A percentile compares a stretch with the other conserved stretches of the same genome.
Evolutionary conservation across 2,888 invertebrate genomes (phyloP).

Genomic region (Ochropleura plecta): DNA sequence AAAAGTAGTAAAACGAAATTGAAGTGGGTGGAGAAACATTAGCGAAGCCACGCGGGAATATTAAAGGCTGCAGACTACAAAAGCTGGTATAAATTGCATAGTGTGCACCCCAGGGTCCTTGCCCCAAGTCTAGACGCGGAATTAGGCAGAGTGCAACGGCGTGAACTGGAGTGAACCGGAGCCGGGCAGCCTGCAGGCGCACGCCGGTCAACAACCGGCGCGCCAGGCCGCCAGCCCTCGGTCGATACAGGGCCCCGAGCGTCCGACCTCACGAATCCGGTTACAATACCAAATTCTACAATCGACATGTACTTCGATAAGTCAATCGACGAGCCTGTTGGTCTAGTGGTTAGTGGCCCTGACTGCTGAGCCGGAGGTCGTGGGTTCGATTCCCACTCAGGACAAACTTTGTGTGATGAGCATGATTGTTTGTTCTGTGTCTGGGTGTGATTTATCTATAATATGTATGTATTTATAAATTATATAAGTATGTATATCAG

Average conservation of each 20-base stretch:
- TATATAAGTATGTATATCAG: too few relatives aligned
- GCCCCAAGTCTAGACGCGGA: constrained; percentile 77
- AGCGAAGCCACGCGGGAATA: constrained; percentile 29
- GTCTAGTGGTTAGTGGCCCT: too few relatives aligned
- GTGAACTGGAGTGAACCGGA: constrained; percentile 60
- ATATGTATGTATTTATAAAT: too few relatives aligned
- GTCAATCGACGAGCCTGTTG: too few relatives aligned
- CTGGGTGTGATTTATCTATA: too few relatives aligned
- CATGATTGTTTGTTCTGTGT: too few relatives aligned
- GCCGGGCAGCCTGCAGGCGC: constrained; percentile 53
- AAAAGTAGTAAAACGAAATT: constrained; percentile 30
- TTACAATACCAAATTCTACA: constrained; percentile 43
- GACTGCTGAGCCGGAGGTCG: too few relatives aligned
- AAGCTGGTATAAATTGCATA: constrained; percentile 66
- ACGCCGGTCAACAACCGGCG: constrained; percentile 73
- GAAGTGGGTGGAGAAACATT: constrained; percentile 28
- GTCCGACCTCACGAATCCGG: constrained; percentile 35
- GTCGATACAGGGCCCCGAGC: constrained; percentile 64
- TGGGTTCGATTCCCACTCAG: too few relatives aligned
- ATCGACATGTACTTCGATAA: constrained; percentile 24
- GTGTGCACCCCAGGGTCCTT: constrained; percentile 70
- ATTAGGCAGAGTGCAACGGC: constrained; percentile 66
- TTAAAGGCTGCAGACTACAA: constrained; percentile 69
- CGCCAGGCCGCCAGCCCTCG: constrained; percentile 58
- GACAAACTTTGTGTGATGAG: too few relatives aligned